A percentile compares a stretch with the other conserved stretches of the same genome.
phyloP scores from a whole-genome alignment of 2,888 invertebrate species.

The Drosophila maculinotata region DNA sequence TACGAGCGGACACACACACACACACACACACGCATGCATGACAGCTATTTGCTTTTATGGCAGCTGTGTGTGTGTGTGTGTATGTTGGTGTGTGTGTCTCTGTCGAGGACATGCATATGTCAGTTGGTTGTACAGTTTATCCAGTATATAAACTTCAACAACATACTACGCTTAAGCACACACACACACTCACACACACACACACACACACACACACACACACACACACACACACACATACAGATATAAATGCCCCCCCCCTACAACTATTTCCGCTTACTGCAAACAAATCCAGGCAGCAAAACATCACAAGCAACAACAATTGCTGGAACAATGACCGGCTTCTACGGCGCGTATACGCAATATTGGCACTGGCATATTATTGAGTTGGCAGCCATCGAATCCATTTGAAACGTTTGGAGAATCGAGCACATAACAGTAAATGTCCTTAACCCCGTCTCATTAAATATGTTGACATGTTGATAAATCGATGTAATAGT shows the following conservation, averaged over 20 bases:
- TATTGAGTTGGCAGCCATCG: constrained; percentile 61
- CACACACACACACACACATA: constrained; percentile 4
- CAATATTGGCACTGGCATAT: constrained; percentile 74
- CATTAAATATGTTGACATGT: constrained; percentile 80
- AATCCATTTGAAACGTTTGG: constrained; percentile 35
- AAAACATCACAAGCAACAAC: constrained; percentile 54
- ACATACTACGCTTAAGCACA: too few relatives aligned
- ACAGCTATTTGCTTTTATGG: constrained; percentile 79
- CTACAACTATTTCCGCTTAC: constrained; percentile 76
- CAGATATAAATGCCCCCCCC: constrained; percentile 35
- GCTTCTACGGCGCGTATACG: constrained; percentile 64
- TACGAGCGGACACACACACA: constrained; percentile 8
- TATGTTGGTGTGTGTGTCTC: constrained; percentile 17
- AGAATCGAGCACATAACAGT: constrained; percentile 19
- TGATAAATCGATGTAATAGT: constrained; percentile 76
- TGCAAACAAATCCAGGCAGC: constrained; percentile 77
- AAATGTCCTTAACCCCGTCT: constrained; percentile 73
- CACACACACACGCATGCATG: constrained; percentile 37
- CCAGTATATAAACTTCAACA: constrained; percentile 74
- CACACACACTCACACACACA: constrained; percentile 1
- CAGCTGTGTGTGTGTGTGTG: constrained; percentile 43
- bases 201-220: constrained; percentile 19
- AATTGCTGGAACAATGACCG: constrained; percentile 56
- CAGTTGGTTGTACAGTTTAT: constrained; percentile 76
- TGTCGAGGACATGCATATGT: constrained; percentile 69